Evolutionary conservation across 2,113 vertebrate species (phyloP).

Genomic region (Peromyscus polionotus): DNA sequence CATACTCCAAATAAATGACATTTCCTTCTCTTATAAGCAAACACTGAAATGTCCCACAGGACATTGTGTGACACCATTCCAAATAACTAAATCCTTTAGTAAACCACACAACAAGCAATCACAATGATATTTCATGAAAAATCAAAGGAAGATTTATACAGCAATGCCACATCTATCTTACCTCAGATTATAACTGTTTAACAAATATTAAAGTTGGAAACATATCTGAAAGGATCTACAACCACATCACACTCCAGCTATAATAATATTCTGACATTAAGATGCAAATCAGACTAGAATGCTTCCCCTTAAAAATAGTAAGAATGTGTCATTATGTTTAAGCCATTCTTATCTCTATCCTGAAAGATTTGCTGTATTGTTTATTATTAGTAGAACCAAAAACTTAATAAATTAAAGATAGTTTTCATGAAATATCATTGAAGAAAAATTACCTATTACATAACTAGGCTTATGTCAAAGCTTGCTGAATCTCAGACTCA

Average conservation of each 20-base stretch:
- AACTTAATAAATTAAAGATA: slow-evolving; percentile 19
- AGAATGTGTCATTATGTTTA: slow-evolving; percentile 24
- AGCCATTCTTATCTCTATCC: not conserved
- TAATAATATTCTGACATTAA: slow-evolving; percentile 17
- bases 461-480: not conserved
- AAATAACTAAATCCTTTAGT: slow-evolving; percentile 50
- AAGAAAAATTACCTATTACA: not conserved
- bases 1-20: not conserved
- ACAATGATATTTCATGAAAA: not conserved
- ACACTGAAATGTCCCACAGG: not conserved
- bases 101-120: not conserved
- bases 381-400: slow-evolving; percentile 28
- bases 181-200: not conserved
- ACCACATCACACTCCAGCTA: slow-evolving; percentile 29
- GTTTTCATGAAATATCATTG: not conserved
- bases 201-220: slow-evolving; percentile 20
- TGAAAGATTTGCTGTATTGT: not conserved
- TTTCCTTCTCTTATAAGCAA: slow-evolving; percentile 31
- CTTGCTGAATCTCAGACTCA: not conserved
- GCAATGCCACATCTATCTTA: not conserved
- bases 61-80: not conserved
- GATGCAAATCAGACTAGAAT: slow-evolving; percentile 46
- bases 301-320: slow-evolving; percentile 19
- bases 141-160: not conserved
- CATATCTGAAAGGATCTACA: slow-evolving; percentile 28